Percentiles rank a stretch among this genome's conserved stretches.
Evolutionary conservation across 1,140 invertebrate genomes (phyloP).

Genomic region (Brachionus paranguensis): DNA sequence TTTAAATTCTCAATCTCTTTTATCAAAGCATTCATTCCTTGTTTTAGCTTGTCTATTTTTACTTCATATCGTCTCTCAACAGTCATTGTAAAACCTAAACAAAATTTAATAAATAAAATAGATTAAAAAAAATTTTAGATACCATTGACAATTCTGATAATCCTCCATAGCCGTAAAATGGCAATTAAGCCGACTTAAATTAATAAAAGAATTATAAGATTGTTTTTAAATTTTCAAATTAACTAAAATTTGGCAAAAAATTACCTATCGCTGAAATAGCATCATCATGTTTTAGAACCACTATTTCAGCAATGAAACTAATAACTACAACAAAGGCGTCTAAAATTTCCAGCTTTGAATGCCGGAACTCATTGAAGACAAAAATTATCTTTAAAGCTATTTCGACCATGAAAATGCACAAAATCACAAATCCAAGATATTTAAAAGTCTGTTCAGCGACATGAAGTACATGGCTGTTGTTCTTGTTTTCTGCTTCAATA

Average conservation of each 20-base stretch:
- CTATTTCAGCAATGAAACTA: conserved; percentile 28
- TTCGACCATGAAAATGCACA: conserved; percentile 25
- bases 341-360: conserved; percentile 27
- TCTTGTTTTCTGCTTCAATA: conserved; percentile 2
- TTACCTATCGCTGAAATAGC: neutral
- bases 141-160: conserved; percentile 37
- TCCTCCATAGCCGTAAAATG: conserved; percentile 22
- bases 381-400: neutral
- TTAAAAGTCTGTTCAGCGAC: neutral
- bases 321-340: conserved; percentile 5
- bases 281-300: neutral
- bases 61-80: neutral
- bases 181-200: conserved; percentile 1
- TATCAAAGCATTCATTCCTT: conserved; percentile 26
- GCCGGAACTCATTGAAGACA: neutral
- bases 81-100: conserved; percentile 14
- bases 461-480: neutral
- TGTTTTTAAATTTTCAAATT: neutral
- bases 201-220: neutral
- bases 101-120: neutral
- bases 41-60: conserved; percentile 13
- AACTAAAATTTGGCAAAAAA: neutral
- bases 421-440: conserved; percentile 11
- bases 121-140: neutral
- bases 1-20: conserved; percentile 22